These are phyloP conservation scores for Pegoplata infirma DNA, from an alignment of 2,888 invertebrate genomes.

Conservation along the genomic window DNA sequence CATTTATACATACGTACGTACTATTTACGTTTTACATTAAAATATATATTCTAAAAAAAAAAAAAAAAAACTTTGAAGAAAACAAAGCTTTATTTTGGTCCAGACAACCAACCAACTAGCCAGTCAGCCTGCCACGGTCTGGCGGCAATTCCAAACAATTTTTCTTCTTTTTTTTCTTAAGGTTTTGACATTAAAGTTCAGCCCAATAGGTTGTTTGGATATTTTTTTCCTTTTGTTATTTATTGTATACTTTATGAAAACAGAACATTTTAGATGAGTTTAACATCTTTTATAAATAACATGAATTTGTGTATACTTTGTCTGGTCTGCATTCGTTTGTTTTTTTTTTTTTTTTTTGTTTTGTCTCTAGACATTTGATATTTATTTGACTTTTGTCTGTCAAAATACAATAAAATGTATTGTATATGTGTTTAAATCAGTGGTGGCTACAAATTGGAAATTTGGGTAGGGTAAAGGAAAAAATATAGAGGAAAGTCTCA, in stretches of 20 bases:
- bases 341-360: background rate
- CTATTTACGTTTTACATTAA: slow-evolving; percentile 21
- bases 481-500: too few relatives aligned
- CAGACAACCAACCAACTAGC: too few relatives aligned
- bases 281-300: background rate
- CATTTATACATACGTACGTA: background rate
- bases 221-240: background rate
- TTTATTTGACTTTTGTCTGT: slow-evolving; percentile 36
- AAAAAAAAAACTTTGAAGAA: background rate
- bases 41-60: background rate
- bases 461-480: too few relatives aligned
- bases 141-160: slow-evolving; percentile 59
- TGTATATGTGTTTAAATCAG: too few relatives aligned
- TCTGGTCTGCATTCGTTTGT: background rate
- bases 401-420: background rate
- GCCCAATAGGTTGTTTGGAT: slow-evolving; percentile 24
- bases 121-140: slow-evolving; percentile 55
- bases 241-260: background rate
- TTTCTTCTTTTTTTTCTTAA: slow-evolving; percentile 36
- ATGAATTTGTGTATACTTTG: background rate
- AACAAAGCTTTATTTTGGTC: slow-evolving; percentile 26
- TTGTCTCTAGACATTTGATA: slow-evolving; percentile 11
- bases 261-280: background rate
- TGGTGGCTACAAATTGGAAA: too few relatives aligned
- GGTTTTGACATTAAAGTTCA: slow-evolving; percentile 34